Percentiles rank a stretch among this genome's conserved stretches.
phyloP scores from a whole-genome alignment of 2,797 vertebrate species.

The Cyprinella venusta region DNA sequence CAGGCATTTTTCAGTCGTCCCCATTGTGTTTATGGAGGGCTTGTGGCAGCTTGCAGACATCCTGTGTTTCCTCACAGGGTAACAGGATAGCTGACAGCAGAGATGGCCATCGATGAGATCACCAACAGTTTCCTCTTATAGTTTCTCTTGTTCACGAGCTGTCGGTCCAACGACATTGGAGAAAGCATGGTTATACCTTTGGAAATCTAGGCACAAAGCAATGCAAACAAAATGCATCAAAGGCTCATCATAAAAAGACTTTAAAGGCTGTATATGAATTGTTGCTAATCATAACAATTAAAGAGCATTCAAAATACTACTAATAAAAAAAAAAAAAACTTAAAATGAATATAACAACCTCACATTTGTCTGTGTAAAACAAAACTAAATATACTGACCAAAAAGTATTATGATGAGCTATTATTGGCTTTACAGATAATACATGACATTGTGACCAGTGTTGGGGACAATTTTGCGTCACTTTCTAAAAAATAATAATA shows the following conservation, averaged over 20 bases:
- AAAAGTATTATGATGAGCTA: background rate
- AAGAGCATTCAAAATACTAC: background rate
- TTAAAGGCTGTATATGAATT: background rate
- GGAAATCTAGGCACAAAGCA: background rate
- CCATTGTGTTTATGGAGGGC: conserved; percentile 71
- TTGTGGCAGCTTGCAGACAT: conserved; percentile 73
- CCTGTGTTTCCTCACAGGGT: conserved; percentile 65
- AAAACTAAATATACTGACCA: background rate
- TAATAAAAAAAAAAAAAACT: background rate
- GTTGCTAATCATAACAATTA: background rate
- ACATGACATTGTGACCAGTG: background rate
- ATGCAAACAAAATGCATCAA: background rate
- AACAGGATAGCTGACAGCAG: conserved; percentile 69
- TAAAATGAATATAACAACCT: background rate
- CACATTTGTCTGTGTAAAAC: background rate
- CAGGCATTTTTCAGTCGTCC: conserved; percentile 66
- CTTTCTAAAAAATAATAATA: background rate
- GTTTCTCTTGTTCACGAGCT: conserved; percentile 56
- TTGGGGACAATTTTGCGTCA: background rate
- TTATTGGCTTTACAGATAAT: conserved; percentile 4
- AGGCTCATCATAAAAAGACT: background rate
- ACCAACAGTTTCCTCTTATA: conserved; percentile 51
- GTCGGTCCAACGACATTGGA: background rate
- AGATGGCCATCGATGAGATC: conserved; percentile 64
- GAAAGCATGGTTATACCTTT: background rate